A percentile compares a stretch with the other conserved stretches of the same genome.
Conservation (phyloP, 1,140 invertebrate species). For the Protaetia brevitarsis region DNA sequence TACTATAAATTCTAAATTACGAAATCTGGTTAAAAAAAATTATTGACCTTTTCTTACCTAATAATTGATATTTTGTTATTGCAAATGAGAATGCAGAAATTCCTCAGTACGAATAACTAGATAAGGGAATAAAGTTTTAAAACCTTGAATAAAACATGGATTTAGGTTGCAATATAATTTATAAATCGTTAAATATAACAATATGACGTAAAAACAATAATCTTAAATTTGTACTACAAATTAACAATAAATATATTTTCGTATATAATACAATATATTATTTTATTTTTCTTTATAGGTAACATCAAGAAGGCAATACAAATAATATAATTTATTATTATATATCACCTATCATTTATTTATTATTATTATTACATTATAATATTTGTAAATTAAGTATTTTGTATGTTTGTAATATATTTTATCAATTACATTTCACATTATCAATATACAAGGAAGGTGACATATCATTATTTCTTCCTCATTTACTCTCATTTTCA, state of each 20-base stretch:
- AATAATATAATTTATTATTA: neutral
- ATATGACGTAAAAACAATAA: slow-evolving; percentile 40
- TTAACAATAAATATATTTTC: slow-evolving; percentile 36
- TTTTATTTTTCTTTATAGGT: slow-evolving; percentile 1
- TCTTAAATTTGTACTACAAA: slow-evolving; percentile 39
- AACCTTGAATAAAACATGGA: no score
- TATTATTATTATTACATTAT: neutral
- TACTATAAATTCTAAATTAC: no score
- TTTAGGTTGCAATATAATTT: slow-evolving; percentile 19
- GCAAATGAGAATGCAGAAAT: no score
- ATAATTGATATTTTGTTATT: no score
- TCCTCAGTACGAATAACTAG: no score
- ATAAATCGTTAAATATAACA: slow-evolving; percentile 39
- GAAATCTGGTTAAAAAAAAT: no score
- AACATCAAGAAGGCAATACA: slow-evolving; percentile 10
- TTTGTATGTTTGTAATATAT: neutral
- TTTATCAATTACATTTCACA: neutral
- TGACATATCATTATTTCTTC: neutral
- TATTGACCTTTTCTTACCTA: no score
- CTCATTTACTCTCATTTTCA: no score
- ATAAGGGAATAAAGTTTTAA: no score
- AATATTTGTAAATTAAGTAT: neutral
- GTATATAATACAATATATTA: slow-evolving; percentile 33
- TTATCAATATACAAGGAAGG: neutral
- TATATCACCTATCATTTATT: slow-evolving; percentile 2